These are phyloP conservation scores for Synergus japonicus DNA, from an alignment of 2,888 invertebrate genomes.

Conservation along the genomic window DNA sequence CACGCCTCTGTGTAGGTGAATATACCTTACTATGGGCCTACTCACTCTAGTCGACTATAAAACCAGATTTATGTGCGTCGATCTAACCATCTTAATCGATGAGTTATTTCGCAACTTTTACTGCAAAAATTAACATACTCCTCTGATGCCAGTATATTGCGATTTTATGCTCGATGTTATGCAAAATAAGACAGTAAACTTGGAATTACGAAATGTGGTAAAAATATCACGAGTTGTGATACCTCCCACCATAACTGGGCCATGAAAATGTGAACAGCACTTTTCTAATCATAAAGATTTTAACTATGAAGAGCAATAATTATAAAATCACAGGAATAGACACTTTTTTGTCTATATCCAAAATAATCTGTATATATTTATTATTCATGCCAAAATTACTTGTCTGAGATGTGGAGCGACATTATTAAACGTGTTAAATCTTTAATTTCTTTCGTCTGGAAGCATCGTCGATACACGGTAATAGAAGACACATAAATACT, in stretches of 20 bases:
- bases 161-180: too few relatives aligned
- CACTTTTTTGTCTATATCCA: not conserved
- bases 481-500: constrained; percentile 36
- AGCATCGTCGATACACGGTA: not conserved
- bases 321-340: not conserved
- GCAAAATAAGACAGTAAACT: too few relatives aligned
- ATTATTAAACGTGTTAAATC: not conserved
- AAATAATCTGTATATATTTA: not conserved
- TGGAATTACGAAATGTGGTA: too few relatives aligned
- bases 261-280: too few relatives aligned
- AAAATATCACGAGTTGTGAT: too few relatives aligned
- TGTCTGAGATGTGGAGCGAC: not conserved
- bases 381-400: not conserved
- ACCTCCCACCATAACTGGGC: too few relatives aligned
- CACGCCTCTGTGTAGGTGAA: not conserved
- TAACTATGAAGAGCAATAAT: not conserved
- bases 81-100: constrained; percentile 9
- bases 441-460: not conserved
- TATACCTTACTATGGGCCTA: constrained; percentile 11
- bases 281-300: not conserved
- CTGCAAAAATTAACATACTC: constrained; percentile 3
- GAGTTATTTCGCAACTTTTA: constrained; percentile 2
- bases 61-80: constrained; percentile 18
- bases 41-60: constrained; percentile 4
- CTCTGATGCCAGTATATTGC: not conserved